Conservation (phyloP, 2,113 vertebrate genomes). For the Seriola quinqueradiata region DNA sequence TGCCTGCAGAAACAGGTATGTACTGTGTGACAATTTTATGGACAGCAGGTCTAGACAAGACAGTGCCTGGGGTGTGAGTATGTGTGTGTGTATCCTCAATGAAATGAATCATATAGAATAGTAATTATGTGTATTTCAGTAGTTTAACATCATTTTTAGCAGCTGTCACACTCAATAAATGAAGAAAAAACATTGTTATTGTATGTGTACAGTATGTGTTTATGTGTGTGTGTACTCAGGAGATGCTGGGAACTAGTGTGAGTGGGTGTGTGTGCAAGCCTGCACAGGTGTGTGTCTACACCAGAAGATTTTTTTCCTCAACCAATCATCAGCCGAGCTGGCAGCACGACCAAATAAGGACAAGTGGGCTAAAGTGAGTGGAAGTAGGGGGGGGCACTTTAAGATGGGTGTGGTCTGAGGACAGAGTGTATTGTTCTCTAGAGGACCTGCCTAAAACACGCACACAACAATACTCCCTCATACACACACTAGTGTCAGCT, state of each 20-base stretch:
- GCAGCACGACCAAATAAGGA: constrained; percentile 74
- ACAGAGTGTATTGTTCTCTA: constrained; percentile 34
- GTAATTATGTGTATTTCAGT: background rate
- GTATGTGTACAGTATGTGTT: background rate
- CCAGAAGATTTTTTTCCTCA: background rate
- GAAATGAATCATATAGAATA: background rate
- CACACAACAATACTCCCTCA: background rate
- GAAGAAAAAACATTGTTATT: background rate
- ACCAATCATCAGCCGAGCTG: constrained; percentile 70
- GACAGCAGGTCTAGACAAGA: constrained; percentile 10
- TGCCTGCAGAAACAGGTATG: background rate
- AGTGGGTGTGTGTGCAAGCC: constrained; percentile 4
- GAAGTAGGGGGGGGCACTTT: background rate
- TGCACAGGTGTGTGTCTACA: constrained; percentile 28
- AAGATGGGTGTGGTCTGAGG: constrained; percentile 58
- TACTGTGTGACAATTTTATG: constrained; percentile 1
- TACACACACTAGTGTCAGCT: background rate
- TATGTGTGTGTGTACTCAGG: background rate
- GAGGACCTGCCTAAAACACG: constrained; percentile 20
- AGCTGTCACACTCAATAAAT: background rate
- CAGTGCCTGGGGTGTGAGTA: background rate
- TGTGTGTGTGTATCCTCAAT: background rate
- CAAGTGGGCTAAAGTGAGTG: constrained; percentile 20
- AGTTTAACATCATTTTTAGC: background rate
- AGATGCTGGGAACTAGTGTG: constrained; percentile 8